Percentiles rank a stretch among this genome's conserved stretches.
Evolutionary conservation across 2,797 vertebrate genomes (phyloP).

Genomic region (Xenopus petersii): DNA sequence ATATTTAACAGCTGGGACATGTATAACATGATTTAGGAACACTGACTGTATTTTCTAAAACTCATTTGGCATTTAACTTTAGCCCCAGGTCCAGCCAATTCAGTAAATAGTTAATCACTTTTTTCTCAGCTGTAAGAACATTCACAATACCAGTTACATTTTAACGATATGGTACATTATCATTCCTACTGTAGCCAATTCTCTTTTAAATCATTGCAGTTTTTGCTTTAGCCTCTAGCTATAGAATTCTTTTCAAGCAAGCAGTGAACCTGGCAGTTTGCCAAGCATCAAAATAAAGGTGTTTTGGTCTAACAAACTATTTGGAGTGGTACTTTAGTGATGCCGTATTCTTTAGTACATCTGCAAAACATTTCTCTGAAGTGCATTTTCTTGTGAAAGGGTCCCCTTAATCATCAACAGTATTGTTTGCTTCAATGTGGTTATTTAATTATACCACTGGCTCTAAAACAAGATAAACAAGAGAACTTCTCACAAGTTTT

Average conservation of each 20-base stretch:
- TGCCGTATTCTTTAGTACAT: constrained; percentile 75
- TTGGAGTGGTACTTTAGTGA: constrained; percentile 75
- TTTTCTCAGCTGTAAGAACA: constrained; percentile 72
- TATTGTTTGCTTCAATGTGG: constrained; percentile 76
- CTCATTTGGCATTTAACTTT: constrained; percentile 3
- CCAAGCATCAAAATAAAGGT: constrained; percentile 74
- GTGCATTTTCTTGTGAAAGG: constrained; percentile 79
- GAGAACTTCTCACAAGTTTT: constrained; percentile 77
- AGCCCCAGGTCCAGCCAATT: neutral
- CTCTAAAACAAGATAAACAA: constrained; percentile 78
- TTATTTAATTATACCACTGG: constrained; percentile 79
- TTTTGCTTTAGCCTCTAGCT: constrained; percentile 78
- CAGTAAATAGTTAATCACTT: constrained; percentile 74
- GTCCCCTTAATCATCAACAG: constrained; percentile 72
- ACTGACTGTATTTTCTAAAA: neutral
- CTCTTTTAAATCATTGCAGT: constrained; percentile 84
- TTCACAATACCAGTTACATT: constrained; percentile 82
- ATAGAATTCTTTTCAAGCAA: constrained; percentile 80
- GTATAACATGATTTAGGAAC: neutral
- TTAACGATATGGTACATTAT: constrained; percentile 81
- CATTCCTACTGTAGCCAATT: constrained; percentile 72
- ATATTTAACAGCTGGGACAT: no score
- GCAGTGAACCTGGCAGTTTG: constrained; percentile 74
- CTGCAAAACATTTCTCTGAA: constrained; percentile 75
- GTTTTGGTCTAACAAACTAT: constrained; percentile 75